phyloP scores from a whole-genome alignment of 2,888 invertebrate species.

The Epinotia bilunana region DNA sequence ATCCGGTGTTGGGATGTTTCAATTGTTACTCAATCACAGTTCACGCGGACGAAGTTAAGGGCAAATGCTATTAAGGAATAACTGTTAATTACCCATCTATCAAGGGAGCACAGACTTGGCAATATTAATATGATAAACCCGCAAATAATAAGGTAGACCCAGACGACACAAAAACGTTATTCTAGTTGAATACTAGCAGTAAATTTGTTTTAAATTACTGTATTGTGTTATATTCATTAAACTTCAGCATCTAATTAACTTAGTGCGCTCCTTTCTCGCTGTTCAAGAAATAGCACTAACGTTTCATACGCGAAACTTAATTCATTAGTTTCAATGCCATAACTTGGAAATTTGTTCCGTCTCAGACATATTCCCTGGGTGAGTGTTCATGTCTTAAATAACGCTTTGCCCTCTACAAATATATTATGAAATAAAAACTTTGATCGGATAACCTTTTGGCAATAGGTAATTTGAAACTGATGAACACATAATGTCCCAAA shows the following conservation, averaged over 20 bases:
- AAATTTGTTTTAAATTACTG: neutral
- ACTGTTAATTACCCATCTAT: no score
- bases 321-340: constrained; percentile 37
- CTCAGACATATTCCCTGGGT: constrained; percentile 23
- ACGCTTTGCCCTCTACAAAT: neutral
- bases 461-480: neutral
- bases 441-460: no score
- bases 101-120: no score
- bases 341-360: constrained; percentile 24
- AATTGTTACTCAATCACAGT: no score
- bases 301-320: constrained; percentile 30
- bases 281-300: constrained; percentile 20
- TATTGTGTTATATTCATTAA: neutral
- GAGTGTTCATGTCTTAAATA: constrained; percentile 20
- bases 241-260: constrained; percentile 10
- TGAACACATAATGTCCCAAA: neutral
- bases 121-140: no score
- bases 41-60: no score
- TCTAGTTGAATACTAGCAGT: neutral
- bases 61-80: no score
- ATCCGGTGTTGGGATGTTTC: no score
- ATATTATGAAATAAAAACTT: neutral
- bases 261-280: neutral
- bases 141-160: neutral
- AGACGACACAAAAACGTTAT: neutral